Percentiles rank a stretch among this genome's conserved stretches.
phyloP scores from a whole-genome alignment of 2,113 vertebrate species.

The Muntiacus muntjak region DNA sequence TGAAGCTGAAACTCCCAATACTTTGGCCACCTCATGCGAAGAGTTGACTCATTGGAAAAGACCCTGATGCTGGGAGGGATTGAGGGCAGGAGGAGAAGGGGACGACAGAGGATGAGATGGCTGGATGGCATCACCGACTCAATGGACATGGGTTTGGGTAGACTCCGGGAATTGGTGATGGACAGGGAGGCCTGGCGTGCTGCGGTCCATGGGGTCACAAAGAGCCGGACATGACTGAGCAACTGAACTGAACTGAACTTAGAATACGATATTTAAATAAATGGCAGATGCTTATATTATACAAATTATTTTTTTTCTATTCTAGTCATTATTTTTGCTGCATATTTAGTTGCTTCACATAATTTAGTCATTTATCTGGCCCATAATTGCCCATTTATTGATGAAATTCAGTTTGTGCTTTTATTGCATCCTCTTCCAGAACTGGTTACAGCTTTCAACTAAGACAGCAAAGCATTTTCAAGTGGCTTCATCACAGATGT shows the following conservation, averaged over 20 bases:
- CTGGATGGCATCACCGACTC: background rate
- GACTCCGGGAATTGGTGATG: background rate
- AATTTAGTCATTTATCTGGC: background rate
- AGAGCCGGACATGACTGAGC: rapidly evolving
- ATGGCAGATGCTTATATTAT: background rate
- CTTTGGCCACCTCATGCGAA: background rate
- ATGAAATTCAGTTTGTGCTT: background rate
- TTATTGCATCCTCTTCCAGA: background rate
- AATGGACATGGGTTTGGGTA: background rate
- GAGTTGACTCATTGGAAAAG: background rate
- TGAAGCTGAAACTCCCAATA: background rate
- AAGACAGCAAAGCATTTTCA: background rate
- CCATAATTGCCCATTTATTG: background rate
- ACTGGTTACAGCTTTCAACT: background rate
- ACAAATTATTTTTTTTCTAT: background rate
- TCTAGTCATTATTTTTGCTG: background rate
- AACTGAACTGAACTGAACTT: background rate
- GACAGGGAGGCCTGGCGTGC: background rate
- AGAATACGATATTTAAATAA: background rate
- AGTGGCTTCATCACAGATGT: background rate
- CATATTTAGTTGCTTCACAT: background rate
- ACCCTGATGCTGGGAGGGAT: background rate
- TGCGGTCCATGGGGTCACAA: background rate
- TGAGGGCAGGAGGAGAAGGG: background rate
- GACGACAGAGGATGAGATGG: background rate